Evolutionary conservation across 1,140 invertebrate genomes (phyloP).

Genomic region (Pseudoatta argentina): DNA sequence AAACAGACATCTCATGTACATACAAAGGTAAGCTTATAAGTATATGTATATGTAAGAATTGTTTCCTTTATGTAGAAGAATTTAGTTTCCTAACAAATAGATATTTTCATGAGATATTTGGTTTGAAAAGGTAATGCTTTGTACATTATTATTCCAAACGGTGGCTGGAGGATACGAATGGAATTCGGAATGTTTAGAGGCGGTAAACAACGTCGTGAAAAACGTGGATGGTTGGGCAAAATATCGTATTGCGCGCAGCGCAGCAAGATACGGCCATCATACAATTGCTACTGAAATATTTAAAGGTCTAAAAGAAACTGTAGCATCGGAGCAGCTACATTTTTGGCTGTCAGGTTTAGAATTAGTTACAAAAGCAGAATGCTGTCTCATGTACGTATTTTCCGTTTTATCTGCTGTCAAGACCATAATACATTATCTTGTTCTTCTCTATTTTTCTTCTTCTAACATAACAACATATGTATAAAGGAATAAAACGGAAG

Average conservation of each 20-base stretch:
- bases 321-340: slow-evolving; percentile 95
- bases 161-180: slow-evolving; percentile 89
- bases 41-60: not conserved
- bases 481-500: slow-evolving; percentile 78
- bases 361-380: slow-evolving; percentile 90
- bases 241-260: slow-evolving; percentile 95
- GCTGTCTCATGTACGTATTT: slow-evolving; percentile 84
- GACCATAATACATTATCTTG: slow-evolving; percentile 1
- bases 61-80: not conserved
- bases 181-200: slow-evolving; percentile 86
- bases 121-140: slow-evolving; percentile 88
- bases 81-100: not conserved
- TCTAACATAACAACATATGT: slow-evolving; percentile 42
- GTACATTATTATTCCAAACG: slow-evolving; percentile 94
- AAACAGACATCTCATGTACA: slow-evolving; percentile 81
- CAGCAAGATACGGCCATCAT: slow-evolving; percentile 94
- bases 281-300: slow-evolving; percentile 90
- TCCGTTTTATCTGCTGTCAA: slow-evolving; percentile 4
- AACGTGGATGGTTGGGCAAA: slow-evolving; percentile 93
- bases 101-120: slow-evolving; percentile 51
- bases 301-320: slow-evolving; percentile 89
- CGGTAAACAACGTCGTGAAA: slow-evolving; percentile 88
- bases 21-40: slow-evolving; percentile 78
- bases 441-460: not conserved
- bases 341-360: slow-evolving; percentile 95